These are phyloP conservation scores for Petrocephalus sullivani DNA, from an alignment of 2,797 vertebrate genomes.

Conservation along the genomic window DNA sequence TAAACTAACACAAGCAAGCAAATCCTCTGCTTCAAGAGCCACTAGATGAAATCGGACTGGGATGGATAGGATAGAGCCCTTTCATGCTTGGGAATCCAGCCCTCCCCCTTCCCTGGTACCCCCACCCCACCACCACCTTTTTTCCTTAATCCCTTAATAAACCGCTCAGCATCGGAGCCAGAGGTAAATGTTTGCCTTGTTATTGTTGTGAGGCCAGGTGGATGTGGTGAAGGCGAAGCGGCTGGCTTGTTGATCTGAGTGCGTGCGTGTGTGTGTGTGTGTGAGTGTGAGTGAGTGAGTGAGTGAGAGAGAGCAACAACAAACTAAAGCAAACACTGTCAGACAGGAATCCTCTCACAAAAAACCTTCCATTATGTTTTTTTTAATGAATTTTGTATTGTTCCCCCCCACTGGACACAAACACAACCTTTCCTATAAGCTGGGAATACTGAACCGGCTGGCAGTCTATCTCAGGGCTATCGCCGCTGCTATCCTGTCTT, in stretches of 20 bases:
- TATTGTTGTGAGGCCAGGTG: slow-evolving; percentile 31
- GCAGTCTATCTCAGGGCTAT: not conserved
- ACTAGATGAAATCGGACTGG: not conserved
- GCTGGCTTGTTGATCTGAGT: not conserved
- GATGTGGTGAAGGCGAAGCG: not conserved
- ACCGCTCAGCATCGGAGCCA: slow-evolving; percentile 51
- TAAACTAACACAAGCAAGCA: slow-evolving; percentile 9
- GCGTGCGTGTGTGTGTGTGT: not conserved
- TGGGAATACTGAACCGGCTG: not conserved
- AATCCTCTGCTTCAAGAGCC: not conserved
- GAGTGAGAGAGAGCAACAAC: not conserved
- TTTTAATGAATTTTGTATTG: slow-evolving; percentile 23
- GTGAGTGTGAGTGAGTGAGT: not conserved
- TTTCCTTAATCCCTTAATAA: slow-evolving; percentile 58
- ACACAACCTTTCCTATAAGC: not conserved
- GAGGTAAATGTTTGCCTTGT: slow-evolving; percentile 45
- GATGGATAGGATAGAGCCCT: not conserved
- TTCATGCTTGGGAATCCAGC: not conserved
- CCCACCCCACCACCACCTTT: slow-evolving; percentile 14
- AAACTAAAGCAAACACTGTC: not conserved
- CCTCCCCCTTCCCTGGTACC: not conserved
- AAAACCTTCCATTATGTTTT: not conserved
- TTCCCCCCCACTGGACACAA: slow-evolving; percentile 27
- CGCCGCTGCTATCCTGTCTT: too few species aligned
- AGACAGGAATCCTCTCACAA: not conserved